Evolutionary conservation across 1,140 invertebrate genomes (phyloP), one percentile per base, ranked within the genome.

Genomic region (Fopius arisanus): DNA sequence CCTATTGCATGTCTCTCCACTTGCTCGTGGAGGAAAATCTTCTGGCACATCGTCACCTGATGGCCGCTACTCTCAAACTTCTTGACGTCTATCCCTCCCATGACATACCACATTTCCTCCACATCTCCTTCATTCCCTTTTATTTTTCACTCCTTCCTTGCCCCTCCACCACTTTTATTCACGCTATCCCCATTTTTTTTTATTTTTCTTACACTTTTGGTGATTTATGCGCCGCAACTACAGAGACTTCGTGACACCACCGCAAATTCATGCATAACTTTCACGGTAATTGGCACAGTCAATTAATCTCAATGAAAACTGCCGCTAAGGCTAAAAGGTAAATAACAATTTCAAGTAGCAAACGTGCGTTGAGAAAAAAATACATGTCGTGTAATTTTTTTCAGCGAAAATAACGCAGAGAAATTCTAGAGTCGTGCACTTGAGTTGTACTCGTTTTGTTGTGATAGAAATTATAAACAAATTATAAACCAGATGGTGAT

Each of bases 181-280:
- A 12, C n/a, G 14, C 19, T 62, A 33, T 7, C 7, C 1, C 33
- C 33, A 37, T 37, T 37, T 37, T 37, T 37, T 16, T 40, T 14
- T 37, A 40, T 71, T 63, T 65, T 71, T 41, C 51, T 63, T 21
- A 33, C 29, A 26, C 12, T 70, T 73, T 67, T 12, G 28, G 65
- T 40, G 48, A 73, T 73, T 73, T 73, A 73, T 73, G 19, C 51
- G 65, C n/a, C 23, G 65, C 65, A 51, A 73, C 63, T 26, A 26
- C 19, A 28, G 43, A 72, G 40, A 73, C 41, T 73, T 73, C 23
- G 65, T 73, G 71, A 73, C 40, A 41, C 62, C 51, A 48, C 40
- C 19, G 71, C 66, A 80, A 79, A 69, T 80, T 80, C 78, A 70
- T 78, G 79, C 78, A 80, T 80, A 80, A 80, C 78, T 80, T 80